Percentiles rank a stretch among this genome's conserved stretches.
These are phyloP conservation scores for Homalodisca vitripennis DNA, from an alignment of 1,140 invertebrate species.

Conservation along the genomic window DNA sequence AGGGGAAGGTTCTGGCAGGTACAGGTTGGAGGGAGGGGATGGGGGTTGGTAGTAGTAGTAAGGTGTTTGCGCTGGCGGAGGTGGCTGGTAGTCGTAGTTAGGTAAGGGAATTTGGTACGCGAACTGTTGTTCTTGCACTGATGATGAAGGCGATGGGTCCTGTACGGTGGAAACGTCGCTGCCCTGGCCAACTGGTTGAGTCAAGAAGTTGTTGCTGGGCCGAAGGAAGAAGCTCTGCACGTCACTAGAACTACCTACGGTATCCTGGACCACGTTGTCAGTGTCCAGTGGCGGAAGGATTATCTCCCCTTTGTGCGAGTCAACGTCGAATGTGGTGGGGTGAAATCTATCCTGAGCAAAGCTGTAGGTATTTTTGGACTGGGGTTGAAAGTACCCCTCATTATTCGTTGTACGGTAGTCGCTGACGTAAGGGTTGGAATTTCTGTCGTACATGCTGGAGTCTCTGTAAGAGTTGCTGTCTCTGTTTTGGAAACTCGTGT, in stretches of 20 bases:
- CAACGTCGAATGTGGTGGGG: not conserved
- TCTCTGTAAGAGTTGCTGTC: too few species aligned
- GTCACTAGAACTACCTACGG: not conserved
- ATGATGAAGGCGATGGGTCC: not conserved
- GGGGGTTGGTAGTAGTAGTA: constrained; percentile 1
- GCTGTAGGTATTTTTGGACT: too few species aligned
- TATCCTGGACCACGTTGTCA: not conserved
- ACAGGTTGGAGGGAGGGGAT: not conserved
- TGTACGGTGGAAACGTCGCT: not conserved
- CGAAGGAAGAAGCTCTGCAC: too few species aligned
- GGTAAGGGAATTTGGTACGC: not conserved
- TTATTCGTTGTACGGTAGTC: too few species aligned
- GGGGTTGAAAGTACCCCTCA: too few species aligned
- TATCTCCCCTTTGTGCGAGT: not conserved
- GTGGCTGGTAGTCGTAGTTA: not conserved
- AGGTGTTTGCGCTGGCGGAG: not conserved
- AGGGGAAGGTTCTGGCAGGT: constrained; percentile 18
- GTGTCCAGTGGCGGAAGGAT: not conserved
- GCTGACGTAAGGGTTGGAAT: too few species aligned
- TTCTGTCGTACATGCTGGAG: too few species aligned
- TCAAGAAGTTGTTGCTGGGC: not conserved
- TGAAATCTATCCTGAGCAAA: constrained; percentile 3
- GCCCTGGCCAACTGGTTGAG: not conserved
- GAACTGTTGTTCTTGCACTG: not conserved
- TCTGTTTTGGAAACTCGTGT: too few species aligned